A percentile compares a stretch with the other conserved stretches of the same genome.
Evolutionary conservation across 2,797 vertebrate genomes (phyloP).

Genomic region (Tangara arthus): DNA sequence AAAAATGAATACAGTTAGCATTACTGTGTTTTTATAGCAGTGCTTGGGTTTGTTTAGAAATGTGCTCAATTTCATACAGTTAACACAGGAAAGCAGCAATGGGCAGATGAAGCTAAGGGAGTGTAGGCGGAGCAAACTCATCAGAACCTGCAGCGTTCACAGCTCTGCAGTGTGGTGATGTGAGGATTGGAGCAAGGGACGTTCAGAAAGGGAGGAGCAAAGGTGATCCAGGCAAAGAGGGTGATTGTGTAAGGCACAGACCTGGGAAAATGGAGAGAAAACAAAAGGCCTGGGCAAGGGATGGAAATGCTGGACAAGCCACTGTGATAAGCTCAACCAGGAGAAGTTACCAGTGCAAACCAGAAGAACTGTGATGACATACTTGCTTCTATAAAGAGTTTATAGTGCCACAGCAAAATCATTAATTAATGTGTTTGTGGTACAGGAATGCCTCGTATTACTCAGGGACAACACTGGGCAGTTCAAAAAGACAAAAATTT

Average conservation of each 20-base stretch:
- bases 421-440: not conserved
- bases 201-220: not conserved
- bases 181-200: not conserved
- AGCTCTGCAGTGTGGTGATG: not conserved
- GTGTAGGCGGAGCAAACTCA: not conserved
- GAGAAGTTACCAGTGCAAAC: not conserved
- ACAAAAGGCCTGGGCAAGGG: not conserved
- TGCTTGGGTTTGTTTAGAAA: not conserved
- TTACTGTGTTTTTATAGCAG: not conserved
- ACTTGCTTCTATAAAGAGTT: not conserved
- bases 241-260: not conserved
- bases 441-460: not conserved
- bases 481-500: not conserved
- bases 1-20: not conserved
- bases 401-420: not conserved
- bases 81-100: not conserved
- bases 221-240: not conserved
- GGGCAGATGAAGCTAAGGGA: not conserved
- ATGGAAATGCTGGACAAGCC: not conserved
- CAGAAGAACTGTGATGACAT: not conserved
- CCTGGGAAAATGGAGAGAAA: not conserved
- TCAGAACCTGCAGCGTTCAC: not conserved
- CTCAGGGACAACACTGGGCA: not conserved
- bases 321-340: rapidly evolving
- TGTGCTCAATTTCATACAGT: not conserved